Evolutionary conservation across 2,797 vertebrate genomes (phyloP).

Genomic region (Sebastes iracundus): DNA sequence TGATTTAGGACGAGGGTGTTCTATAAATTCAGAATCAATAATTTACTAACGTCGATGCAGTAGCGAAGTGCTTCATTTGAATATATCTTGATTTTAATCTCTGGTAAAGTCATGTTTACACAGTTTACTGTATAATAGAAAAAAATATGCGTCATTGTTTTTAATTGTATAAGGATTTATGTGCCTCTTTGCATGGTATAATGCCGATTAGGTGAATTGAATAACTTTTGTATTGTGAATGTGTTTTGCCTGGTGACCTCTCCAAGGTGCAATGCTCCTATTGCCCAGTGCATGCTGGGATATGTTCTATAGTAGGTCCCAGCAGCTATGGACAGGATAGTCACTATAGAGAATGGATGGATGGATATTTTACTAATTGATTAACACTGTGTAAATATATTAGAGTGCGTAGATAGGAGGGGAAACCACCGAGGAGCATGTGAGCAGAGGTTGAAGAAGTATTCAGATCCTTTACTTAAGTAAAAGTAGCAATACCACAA

Average conservation of each 20-base stretch:
- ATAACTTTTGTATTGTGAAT: neutral
- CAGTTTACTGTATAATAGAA: neutral
- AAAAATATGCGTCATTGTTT: neutral
- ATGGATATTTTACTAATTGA: slow-evolving; percentile 14
- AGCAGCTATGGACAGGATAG: neutral
- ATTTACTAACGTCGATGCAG: slow-evolving; percentile 42
- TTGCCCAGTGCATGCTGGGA: neutral
- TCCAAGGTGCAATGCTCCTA: neutral
- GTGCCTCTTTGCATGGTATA: neutral
- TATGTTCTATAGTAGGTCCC: neutral
- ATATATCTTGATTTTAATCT: neutral
- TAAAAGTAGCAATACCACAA: neutral
- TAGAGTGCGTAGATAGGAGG: neutral
- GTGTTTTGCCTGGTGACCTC: neutral
- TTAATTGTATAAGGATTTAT: neutral
- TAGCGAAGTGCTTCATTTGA: neutral
- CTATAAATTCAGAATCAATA: slow-evolving; percentile 53
- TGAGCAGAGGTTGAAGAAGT: neutral
- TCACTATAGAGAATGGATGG: neutral
- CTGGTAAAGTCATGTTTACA: neutral
- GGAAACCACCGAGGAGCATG: neutral
- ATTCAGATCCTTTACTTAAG: neutral
- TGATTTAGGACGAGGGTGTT: slow-evolving; percentile 42
- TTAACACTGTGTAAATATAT: neutral
- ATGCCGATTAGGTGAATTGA: neutral